Conservation (phyloP, 1,140 invertebrate species). For the Chrysomallon squamiferum region DNA sequence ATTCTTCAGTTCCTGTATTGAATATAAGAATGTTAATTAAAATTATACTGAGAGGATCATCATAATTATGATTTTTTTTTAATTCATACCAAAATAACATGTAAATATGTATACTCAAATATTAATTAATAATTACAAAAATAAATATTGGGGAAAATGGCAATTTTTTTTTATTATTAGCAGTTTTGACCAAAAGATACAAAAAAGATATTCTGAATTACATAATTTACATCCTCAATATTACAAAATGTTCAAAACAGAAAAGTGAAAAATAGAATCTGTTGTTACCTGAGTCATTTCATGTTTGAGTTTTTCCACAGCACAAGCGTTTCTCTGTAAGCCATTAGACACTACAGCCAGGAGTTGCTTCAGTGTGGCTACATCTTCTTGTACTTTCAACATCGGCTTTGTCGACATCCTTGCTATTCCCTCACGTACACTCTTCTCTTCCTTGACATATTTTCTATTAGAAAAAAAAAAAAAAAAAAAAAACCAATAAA, state of each 20-base stretch:
- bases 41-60: background rate
- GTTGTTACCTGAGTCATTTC: constrained; percentile 72
- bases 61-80: background rate
- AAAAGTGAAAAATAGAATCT: too few relatives aligned
- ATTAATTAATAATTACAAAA: too few relatives aligned
- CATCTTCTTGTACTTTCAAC: constrained; percentile 72
- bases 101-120: too few relatives aligned
- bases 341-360: constrained; percentile 68
- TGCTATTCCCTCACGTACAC: constrained; percentile 80
- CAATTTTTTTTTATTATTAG: too few relatives aligned
- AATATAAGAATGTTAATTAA: background rate
- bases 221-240: too few relatives aligned
- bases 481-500: background rate
- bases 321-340: constrained; percentile 67
- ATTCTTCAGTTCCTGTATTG: constrained; percentile 71
- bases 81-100: too few relatives aligned
- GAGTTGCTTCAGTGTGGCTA: constrained; percentile 71
- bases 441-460: constrained; percentile 84
- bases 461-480: constrained; percentile 71
- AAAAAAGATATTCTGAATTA: too few relatives aligned
- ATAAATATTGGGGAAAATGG: too few relatives aligned
- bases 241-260: too few relatives aligned
- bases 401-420: constrained; percentile 75
- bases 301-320: constrained; percentile 75
- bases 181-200: too few relatives aligned